A percentile compares a stretch with the other conserved stretches of the same genome.
Evolutionary conservation across 2,797 vertebrate genomes (phyloP).

Genomic region (Eutrigla gurnardus): DNA sequence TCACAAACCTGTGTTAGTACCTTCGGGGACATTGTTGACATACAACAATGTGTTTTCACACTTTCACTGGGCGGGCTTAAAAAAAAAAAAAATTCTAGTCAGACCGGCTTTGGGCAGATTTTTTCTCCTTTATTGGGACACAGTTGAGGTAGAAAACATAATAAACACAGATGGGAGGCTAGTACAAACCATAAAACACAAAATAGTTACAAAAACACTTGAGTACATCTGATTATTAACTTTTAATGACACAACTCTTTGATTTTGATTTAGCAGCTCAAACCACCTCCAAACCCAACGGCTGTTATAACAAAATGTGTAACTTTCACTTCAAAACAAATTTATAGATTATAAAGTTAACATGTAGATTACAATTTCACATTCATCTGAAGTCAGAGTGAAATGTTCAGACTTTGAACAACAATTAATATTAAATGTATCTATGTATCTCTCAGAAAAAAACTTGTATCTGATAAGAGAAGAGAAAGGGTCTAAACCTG

Average conservation of each 20-base stretch:
- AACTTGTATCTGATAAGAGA: conserved; percentile 5
- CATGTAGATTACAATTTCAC: background rate
- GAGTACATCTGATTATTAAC: background rate
- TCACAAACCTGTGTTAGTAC: background rate
- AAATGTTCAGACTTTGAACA: background rate
- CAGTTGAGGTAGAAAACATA: conserved; percentile 38
- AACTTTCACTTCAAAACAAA: conserved; percentile 9
- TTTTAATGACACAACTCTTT: background rate
- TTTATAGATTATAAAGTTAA: conserved; percentile 3
- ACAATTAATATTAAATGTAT: conserved; percentile 1
- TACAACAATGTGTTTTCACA: background rate
- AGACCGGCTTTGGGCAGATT: background rate
- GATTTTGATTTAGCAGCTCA: background rate
- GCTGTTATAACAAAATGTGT: background rate
- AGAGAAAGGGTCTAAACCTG: conserved; percentile 38
- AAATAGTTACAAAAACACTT: conserved; percentile 24
- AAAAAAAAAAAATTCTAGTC: background rate
- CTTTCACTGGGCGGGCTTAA: background rate
- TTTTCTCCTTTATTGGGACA: conserved; percentile 33
- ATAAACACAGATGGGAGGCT: conserved; percentile 26
- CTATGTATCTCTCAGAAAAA: conserved; percentile 1
- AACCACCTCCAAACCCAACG: background rate
- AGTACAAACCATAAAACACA: conserved; percentile 32
- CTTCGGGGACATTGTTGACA: background rate
- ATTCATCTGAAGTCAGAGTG: background rate